Evolutionary conservation across 2,888 invertebrate genomes (phyloP).

Genomic region (Oscheius sp.): DNA sequence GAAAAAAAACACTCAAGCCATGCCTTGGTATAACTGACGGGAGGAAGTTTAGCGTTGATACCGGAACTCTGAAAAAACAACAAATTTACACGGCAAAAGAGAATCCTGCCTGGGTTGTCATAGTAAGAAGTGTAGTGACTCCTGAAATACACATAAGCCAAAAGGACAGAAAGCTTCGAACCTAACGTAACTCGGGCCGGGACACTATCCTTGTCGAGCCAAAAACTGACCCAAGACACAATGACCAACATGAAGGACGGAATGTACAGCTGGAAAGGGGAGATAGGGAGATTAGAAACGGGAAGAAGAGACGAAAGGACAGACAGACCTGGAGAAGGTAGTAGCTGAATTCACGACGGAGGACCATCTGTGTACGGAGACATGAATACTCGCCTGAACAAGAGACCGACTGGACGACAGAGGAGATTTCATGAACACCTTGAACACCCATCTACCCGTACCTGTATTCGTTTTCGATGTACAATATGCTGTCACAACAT

Average conservation of each 20-base stretch:
- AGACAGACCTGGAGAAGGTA: constrained; percentile 79
- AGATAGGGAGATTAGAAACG: constrained; percentile 90
- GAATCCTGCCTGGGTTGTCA: constrained; percentile 77
- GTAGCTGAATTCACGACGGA: constrained; percentile 83
- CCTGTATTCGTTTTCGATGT: constrained; percentile 96
- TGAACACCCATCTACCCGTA: constrained; percentile 69
- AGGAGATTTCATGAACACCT: background rate
- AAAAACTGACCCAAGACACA: constrained; percentile 61
- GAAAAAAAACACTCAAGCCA: constrained; percentile 5
- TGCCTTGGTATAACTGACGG: constrained; percentile 60
- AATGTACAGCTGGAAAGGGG: constrained; percentile 82
- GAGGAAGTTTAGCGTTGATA: constrained; percentile 68
- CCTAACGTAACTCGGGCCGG: constrained; percentile 70
- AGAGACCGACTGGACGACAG: constrained; percentile 5
- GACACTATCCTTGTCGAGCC: constrained; percentile 70
- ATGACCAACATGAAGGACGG: constrained; percentile 92
- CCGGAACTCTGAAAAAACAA: constrained; percentile 74
- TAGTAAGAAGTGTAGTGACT: constrained; percentile 92
- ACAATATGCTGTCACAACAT: constrained; percentile 92
- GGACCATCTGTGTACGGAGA: constrained; percentile 63
- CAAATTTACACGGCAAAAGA: constrained; percentile 73
- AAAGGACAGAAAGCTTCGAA: constrained; percentile 1
- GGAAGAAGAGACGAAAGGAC: constrained; percentile 90
- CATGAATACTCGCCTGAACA: constrained; percentile 64
- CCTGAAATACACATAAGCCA: constrained; percentile 74